Conservation (phyloP, 2,888 invertebrate genomes). For the Baccha elongata region DNA sequence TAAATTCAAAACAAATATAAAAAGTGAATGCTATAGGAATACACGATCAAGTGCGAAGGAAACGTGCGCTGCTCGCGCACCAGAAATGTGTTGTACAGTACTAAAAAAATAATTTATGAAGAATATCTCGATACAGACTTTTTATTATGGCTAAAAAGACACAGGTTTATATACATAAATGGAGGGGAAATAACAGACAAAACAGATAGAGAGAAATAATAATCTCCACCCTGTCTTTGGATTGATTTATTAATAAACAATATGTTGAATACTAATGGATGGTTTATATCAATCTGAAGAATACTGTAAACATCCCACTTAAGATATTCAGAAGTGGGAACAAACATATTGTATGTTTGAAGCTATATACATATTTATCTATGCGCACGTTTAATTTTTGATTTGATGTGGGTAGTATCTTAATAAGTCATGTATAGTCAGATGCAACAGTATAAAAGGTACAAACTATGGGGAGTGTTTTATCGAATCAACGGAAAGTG, state of each 20-base stretch:
- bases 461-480: no score
- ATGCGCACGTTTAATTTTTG: background rate
- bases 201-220: background rate
- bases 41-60: constrained; percentile 24
- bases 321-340: constrained; percentile 33
- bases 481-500: no score
- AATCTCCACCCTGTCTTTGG: background rate
- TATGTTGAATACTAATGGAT: constrained; percentile 52
- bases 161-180: background rate
- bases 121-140: constrained; percentile 23
- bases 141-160: background rate
- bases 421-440: no score
- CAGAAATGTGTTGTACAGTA: constrained; percentile 44
- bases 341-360: constrained; percentile 1
- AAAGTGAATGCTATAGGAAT: constrained; percentile 31
- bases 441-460: no score
- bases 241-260: constrained; percentile 21
- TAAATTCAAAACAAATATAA: constrained; percentile 37
- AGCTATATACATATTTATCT: background rate
- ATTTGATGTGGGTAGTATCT: background rate
- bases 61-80: constrained; percentile 13
- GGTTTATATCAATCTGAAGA: constrained; percentile 27
- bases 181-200: constrained; percentile 20
- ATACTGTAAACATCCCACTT: constrained; percentile 27
- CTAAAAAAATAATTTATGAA: constrained; percentile 37